These are phyloP conservation scores for Zaprionus ornatus DNA, from an alignment of 1,140 invertebrate genomes.

Conservation along the genomic window DNA sequence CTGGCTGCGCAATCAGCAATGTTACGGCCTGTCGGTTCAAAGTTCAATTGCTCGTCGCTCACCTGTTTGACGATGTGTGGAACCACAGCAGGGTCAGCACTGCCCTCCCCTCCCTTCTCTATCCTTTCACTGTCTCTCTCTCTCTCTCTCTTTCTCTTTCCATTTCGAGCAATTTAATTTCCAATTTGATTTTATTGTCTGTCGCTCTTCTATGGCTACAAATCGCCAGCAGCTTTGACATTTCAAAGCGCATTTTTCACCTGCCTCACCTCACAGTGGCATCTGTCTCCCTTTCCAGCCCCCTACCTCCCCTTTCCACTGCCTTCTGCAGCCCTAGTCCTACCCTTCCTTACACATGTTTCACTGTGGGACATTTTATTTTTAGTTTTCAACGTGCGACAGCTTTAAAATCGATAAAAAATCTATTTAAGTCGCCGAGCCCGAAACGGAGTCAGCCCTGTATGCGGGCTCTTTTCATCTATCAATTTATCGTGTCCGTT, in stretches of 20 bases:
- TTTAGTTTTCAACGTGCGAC: constrained; percentile 70
- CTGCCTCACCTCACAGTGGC: constrained; percentile 49
- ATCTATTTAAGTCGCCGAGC: constrained; percentile 71
- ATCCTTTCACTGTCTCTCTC: not conserved
- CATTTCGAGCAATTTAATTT: constrained; percentile 74
- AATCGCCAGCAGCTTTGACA: constrained; percentile 76
- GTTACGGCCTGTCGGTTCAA: constrained; percentile 48
- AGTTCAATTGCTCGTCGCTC: constrained; percentile 30
- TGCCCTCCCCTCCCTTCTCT: constrained; percentile 7
- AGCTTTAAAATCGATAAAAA: constrained; percentile 77
- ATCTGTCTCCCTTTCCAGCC: not conserved
- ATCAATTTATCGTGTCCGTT: constrained; percentile 21
- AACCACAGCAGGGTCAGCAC: constrained; percentile 25
- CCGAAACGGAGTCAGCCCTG: constrained; percentile 5
- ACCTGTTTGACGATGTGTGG: constrained; percentile 29
- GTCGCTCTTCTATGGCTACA: constrained; percentile 28
- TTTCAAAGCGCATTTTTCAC: constrained; percentile 76
- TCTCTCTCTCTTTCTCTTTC: not conserved
- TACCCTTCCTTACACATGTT: constrained; percentile 7
- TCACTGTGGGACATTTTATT: constrained; percentile 65
- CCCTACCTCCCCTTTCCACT: too few species aligned
- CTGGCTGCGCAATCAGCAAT: not conserved
- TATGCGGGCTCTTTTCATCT: constrained; percentile 42
- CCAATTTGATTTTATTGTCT: constrained; percentile 73
- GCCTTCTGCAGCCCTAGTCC: not conserved